Evolutionary conservation across 1,140 invertebrate genomes (phyloP), one percentile per base, ranked within the genome.

Genomic region (Temnothorax nylanderi): DNA sequence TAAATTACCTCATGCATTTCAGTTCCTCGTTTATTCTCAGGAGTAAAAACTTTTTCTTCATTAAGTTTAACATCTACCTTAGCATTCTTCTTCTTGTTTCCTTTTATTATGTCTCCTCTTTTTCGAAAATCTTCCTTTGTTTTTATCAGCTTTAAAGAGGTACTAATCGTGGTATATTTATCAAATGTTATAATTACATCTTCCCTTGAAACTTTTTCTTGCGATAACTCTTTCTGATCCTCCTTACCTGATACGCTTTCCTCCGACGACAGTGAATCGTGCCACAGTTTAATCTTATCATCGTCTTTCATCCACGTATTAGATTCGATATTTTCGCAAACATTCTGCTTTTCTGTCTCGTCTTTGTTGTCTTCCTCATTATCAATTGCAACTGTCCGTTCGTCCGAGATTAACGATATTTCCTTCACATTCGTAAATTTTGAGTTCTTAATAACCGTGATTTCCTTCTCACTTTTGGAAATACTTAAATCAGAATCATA

Each of bases 221-320:
- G 58, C 8, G 32, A 47, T 44, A 32, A 32, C 54, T 82, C 69
- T 64, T 86, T 2, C 21, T 13, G 10, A 62, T 80, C 78, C 26
- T 37, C 0, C 26, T 51, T 34, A 77, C 8, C 64, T 18, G 32
- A 47, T 74, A 78, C 18, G 6, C 51, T n/a, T 18, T 67, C n/a
- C 13, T 90, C 69, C 0, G 82, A 86, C 32, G 89, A 74, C 21
- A 75, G 56, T 3, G 90, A 86, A 86, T 94, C 94, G 49, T 87
- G 87, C 93, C 94, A 94, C 67, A 95, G 87, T 84, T 92, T 87
- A 44, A 94, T 93, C 41, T 84, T 90, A 60, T 91, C 88, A 16
- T 90, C 87, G 62, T 64, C 18, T n/a, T 60, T 64, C 58, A 11
- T 44, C 49, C 54, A 62, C n/a, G 4, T 51, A 51, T 56, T 49